Evolutionary conservation across 2,113 vertebrate genomes (phyloP).

Genomic region (Macaca nemestrina): DNA sequence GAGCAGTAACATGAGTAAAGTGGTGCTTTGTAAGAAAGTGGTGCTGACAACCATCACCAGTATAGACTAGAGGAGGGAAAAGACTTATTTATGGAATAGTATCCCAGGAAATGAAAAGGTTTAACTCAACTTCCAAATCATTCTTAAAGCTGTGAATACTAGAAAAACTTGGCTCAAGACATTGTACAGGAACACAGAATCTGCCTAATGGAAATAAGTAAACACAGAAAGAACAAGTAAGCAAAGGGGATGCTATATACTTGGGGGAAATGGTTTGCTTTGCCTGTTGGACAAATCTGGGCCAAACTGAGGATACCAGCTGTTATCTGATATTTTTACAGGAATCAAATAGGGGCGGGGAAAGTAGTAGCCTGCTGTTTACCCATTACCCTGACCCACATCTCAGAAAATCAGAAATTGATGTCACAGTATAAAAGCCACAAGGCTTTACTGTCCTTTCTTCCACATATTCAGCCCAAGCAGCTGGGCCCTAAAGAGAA

Average conservation of each 20-base stretch:
- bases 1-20: neutral
- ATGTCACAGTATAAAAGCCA: constrained; percentile 57
- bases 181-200: neutral
- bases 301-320: constrained; percentile 63
- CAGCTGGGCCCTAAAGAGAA: neutral
- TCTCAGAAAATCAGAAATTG: constrained; percentile 60
- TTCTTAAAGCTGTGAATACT: neutral
- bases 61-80: neutral
- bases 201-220: constrained; percentile 29
- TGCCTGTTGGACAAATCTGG: constrained; percentile 58
- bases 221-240: neutral
- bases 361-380: constrained; percentile 58
- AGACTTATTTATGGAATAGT: neutral
- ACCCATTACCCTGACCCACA: neutral
- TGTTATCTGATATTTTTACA: constrained; percentile 69
- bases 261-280: constrained; percentile 57
- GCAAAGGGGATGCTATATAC: constrained; percentile 39
- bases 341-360: constrained; percentile 37
- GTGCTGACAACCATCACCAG: neutral
- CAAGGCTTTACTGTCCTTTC: constrained; percentile 46
- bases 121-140: neutral
- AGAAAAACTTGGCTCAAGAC: neutral
- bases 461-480: constrained; percentile 5
- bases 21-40: neutral
- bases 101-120: neutral